A percentile compares a stretch with the other conserved stretches of the same genome.
Conservation (phyloP, 2,113 vertebrate genomes). For the Poecile atricapillus region DNA sequence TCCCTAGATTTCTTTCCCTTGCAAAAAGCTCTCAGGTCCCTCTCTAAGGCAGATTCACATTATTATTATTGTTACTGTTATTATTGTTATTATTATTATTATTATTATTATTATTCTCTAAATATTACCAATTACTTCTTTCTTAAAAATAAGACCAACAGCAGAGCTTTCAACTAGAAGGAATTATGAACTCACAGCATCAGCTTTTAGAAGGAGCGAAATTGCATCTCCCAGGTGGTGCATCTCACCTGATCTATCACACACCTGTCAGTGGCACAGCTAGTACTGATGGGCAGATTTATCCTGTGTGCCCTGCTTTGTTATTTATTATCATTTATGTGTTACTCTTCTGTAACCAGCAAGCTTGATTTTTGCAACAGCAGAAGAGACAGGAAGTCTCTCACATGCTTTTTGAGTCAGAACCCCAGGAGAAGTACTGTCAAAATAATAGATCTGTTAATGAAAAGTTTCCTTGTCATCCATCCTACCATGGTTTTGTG, state of each 20-base stretch:
- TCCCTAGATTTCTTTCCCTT: background rate
- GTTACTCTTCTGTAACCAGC: background rate
- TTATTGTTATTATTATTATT: background rate
- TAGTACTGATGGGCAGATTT: background rate
- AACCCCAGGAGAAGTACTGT: background rate
- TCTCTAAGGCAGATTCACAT: background rate
- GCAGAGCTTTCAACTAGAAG: background rate
- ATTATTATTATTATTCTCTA: background rate
- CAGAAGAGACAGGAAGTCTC: background rate
- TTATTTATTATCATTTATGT: background rate
- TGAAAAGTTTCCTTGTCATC: background rate
- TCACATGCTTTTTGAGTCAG: background rate
- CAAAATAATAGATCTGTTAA: background rate
- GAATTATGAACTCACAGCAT: rapidly evolving
- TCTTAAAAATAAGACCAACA: background rate
- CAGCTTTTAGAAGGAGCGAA: background rate
- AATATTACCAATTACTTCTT: background rate
- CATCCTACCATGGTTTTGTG: background rate
- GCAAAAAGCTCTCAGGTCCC: background rate
- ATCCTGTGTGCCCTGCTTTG: background rate
- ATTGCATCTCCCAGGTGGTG: background rate
- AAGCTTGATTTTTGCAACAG: background rate
- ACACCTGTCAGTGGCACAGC: background rate
- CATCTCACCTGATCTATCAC: background rate
- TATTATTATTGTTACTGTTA: background rate